Evolutionary conservation across 2,888 invertebrate species (phyloP), one percentile per base, ranked within the genome.

Genomic region (Drosophila hawaiiensis): DNA sequence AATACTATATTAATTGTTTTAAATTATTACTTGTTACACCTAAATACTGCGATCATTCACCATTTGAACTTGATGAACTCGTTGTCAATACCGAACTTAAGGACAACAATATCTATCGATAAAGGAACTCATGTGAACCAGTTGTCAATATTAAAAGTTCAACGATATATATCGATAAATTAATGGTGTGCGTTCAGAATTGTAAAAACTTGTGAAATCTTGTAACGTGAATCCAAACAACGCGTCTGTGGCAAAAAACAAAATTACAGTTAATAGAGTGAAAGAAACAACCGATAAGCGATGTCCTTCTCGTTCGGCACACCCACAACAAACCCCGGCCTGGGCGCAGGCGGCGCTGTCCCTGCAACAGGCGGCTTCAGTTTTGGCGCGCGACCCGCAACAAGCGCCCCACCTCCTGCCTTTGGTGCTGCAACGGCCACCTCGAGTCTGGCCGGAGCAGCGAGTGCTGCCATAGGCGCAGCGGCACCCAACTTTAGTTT

Each of bases 341-440:
- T 87, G 1, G 82, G 72, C 19, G 84, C 72, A 14, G 63, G 62
- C 1, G 50, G 74, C 19, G 68, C 73, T 5, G 67, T 79, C 0
- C 79, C 84, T 0, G 77, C 73, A 33, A 16, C 68, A 33, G 69
- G 71, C 19, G 80, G 31, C 1, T 88, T 90, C 35, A 69, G 63
- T 76, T 91, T 90, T 84, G 89, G 90, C 73, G 80, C 80, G 75
- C 83, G 85, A 50, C 72, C 82, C 0, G 59, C 83, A 37, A 65
- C 82, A 7, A 76, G 70, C 50, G 79, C 76, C 2, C 83, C 84
- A 16, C 83, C 89, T 2, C 78, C 83, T 3, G 76, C 82, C 0
- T 79, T 82, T 54, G 83, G 83, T 2, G 76, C 78, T 16, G 75
- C 67, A 7, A 73, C 74, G 10, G 58, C 68, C 4, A 70, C 73